Conservation (phyloP, 2,888 invertebrate species). For the Scrobipalpa atriplicella region DNA sequence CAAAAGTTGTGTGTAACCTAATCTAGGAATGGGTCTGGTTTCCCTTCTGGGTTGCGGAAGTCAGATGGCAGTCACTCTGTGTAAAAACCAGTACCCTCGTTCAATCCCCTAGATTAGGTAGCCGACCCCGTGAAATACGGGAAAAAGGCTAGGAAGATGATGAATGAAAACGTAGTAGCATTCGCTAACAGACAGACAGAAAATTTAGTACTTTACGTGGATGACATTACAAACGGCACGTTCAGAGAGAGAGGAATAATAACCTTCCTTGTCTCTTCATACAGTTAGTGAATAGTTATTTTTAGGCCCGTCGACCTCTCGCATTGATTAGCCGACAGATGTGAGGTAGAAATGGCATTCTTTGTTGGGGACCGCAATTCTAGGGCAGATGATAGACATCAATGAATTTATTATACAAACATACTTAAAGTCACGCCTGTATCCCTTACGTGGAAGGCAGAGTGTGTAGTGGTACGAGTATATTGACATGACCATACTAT, state of each 20-base stretch:
- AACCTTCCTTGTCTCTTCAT: conserved; percentile 14
- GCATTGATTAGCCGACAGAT: conserved; percentile 9
- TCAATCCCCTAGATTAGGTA: no score
- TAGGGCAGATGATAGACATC: background rate
- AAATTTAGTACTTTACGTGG: background rate
- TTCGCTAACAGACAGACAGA: no score
- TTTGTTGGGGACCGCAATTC: background rate
- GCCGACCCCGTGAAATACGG: no score
- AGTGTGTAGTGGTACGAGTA: no score
- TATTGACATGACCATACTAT: no score
- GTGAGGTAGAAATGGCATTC: conserved; percentile 12
- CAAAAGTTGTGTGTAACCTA: no score
- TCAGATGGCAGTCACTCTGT: no score
- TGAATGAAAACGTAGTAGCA: no score
- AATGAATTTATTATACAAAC: background rate
- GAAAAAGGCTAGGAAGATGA: no score
- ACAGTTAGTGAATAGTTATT: conserved; percentile 1
- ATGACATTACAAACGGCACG: conserved; percentile 22
- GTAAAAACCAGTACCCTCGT: no score
- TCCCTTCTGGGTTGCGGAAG: no score
- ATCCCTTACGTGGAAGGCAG: background rate
- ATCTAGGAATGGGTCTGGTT: no score
- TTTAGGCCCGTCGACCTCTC: conserved; percentile 19
- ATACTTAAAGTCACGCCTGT: background rate
- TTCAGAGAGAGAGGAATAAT: conserved; percentile 7